Evolutionary conservation across 2,888 invertebrate species (phyloP), one percentile per base, ranked within the genome.

Genomic region (Drosophila neotestacea): DNA sequence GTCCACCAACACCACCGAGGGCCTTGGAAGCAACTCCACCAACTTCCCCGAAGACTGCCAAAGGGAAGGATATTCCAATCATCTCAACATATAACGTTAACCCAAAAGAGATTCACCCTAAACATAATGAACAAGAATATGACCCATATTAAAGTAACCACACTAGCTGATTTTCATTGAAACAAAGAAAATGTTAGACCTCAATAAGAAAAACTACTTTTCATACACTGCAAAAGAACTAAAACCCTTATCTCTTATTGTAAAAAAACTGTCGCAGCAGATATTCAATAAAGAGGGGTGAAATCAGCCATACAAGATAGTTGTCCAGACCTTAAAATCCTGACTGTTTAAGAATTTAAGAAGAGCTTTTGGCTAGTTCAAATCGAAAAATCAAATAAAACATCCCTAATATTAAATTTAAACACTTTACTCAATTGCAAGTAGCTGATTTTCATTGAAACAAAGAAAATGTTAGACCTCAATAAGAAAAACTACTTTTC

Each of bases 361-460:
- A 38, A 39, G 0, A 52, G 13, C 1, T 58, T 59, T 5, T 65
- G 59, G 65, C 27, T 59, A 0, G 39, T 59, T 0, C 60, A 60
- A 9, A 4, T 36, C 0, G 6, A 9, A 41, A 60, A 28, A 5
- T 1, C 13, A 1, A 22, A 36, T 0, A 27, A 30, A 0, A 2
- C 4, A 0, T 22, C 11, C 0, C 0, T 11, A 22, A 36, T 60
- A 6, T 22, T 39, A 0, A 7, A 46, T 0, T 5, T 59, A 0
- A 52, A 65, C 11, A 34, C n/a, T 0, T n/a, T 59, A 0, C 9
- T 65, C 0, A 52, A 41, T 16, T 64, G 56, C 9, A 36, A 42
- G 2, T 46, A 11, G 46, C 30, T 9, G 3, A 38, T 4, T 46
- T 46, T 2, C 13, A 9, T n/a, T 1, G 9, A 13, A 4, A 42